Evolutionary conservation across 2,113 vertebrate species (phyloP).

Genomic region (Podarcis raffonei): DNA sequence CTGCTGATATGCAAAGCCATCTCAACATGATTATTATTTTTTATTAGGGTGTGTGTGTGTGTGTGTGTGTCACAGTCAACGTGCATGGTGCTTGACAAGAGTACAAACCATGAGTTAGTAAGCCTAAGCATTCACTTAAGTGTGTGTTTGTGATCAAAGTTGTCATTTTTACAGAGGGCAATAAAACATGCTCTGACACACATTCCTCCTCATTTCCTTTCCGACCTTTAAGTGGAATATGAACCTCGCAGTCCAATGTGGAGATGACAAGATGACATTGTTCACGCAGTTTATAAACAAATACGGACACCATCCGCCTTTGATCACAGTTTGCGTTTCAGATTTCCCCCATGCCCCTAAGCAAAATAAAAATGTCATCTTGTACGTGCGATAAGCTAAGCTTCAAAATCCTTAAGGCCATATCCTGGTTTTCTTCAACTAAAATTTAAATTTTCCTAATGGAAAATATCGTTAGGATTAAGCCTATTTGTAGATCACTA

Average conservation of each 20-base stretch:
- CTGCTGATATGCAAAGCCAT: neutral
- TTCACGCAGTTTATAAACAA: neutral
- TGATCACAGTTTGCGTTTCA: constrained; percentile 14
- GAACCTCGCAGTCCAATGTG: neutral
- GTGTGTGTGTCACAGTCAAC: neutral
- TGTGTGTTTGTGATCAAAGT: neutral
- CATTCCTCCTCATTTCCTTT: constrained; percentile 16
- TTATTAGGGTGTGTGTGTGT: neutral
- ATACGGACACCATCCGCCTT: constrained; percentile 36
- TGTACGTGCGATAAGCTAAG: neutral
- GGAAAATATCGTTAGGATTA: neutral
- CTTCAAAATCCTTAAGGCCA: constrained; percentile 29
- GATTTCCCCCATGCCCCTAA: neutral
- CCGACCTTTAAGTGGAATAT: neutral
- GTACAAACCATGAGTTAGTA: neutral
- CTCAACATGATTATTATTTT: no score
- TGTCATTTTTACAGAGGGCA: neutral
- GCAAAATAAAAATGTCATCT: constrained; percentile 45
- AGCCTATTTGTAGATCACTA: neutral
- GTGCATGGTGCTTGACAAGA: neutral
- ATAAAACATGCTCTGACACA: neutral
- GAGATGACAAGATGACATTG: neutral
- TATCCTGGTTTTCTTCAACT: neutral
- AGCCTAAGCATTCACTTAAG: neutral
- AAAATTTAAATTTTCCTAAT: neutral